phyloP scores from a whole-genome alignment of 1,140 invertebrate genomes.

The Cyclargus thomasi region DNA sequence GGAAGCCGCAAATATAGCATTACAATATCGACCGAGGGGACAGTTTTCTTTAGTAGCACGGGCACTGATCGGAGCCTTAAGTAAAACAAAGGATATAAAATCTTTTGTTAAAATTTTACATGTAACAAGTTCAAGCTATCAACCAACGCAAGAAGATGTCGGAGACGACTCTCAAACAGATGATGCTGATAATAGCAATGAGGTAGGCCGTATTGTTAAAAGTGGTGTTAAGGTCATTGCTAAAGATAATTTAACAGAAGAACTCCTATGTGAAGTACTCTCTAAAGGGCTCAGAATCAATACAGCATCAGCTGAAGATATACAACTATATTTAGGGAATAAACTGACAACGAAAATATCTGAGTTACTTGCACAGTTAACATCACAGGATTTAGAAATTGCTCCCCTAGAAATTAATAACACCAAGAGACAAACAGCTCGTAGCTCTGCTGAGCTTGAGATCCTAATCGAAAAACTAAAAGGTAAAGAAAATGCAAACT shows the following conservation, averaged over 20 bases:
- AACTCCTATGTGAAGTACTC: slow-evolving; percentile 74
- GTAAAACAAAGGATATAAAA: slow-evolving; percentile 76
- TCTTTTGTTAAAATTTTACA: slow-evolving; percentile 61
- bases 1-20: slow-evolving; percentile 76
- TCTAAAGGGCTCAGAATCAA: slow-evolving; percentile 80
- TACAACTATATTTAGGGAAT: slow-evolving; percentile 78
- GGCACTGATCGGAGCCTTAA: slow-evolving; percentile 76
- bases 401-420: slow-evolving; percentile 57
- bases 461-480: slow-evolving; percentile 72
- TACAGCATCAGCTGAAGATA: slow-evolving; percentile 73
- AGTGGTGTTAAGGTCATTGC: slow-evolving; percentile 56
- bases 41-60: slow-evolving; percentile 68
- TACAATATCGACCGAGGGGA: slow-evolving; percentile 76
- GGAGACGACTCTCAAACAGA: slow-evolving; percentile 41
- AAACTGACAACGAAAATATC: slow-evolving; percentile 79
- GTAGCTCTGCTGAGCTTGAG: slow-evolving; percentile 70
- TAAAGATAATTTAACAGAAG: slow-evolving; percentile 42
- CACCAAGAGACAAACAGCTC: slow-evolving; percentile 30
- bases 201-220: slow-evolving; percentile 74
- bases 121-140: slow-evolving; percentile 40
- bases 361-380: slow-evolving; percentile 77
- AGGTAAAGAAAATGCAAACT: slow-evolving; percentile 43
- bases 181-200: slow-evolving; percentile 42
- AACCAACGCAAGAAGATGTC: slow-evolving; percentile 41
- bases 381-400: slow-evolving; percentile 77